Conservation (phyloP, 2,888 invertebrate genomes). For the Drosophila anceps region DNA sequence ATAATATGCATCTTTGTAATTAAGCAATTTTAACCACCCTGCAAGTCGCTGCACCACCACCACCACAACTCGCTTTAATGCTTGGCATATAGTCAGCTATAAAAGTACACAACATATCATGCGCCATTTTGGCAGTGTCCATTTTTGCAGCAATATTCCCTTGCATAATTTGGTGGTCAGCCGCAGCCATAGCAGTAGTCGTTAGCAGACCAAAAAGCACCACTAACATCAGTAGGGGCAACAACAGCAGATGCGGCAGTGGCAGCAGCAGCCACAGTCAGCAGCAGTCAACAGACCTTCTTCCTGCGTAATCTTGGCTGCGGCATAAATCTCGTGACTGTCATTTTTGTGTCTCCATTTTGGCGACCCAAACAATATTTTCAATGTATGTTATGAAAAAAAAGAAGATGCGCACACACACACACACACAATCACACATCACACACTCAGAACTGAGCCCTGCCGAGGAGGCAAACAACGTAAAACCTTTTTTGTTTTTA, state of each 20-base stretch:
- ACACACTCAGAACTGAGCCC: constrained; percentile 18
- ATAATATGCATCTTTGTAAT: constrained; percentile 58
- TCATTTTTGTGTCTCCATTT: constrained; percentile 84
- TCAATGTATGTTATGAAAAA: constrained; percentile 78
- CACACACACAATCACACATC: constrained; percentile 41
- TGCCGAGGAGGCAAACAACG: constrained; percentile 23
- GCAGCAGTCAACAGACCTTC: constrained; percentile 20
- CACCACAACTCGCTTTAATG: neutral
- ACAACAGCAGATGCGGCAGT: constrained; percentile 9
- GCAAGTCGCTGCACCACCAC: neutral
- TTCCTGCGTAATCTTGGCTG: constrained; percentile 79
- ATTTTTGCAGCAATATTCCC: constrained; percentile 59
- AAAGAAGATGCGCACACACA: constrained; percentile 58
- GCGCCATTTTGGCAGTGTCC: constrained; percentile 74
- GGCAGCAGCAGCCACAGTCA: constrained; percentile 7
- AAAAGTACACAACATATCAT: constrained; percentile 80
- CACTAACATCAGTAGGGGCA: constrained; percentile 5
- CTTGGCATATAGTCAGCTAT: constrained; percentile 42
- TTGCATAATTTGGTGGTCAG: constrained; percentile 73
- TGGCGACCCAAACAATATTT: constrained; percentile 83
- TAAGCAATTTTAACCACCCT: constrained; percentile 65
- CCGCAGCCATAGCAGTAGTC: constrained; percentile 48
- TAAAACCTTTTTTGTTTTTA: constrained; percentile 54
- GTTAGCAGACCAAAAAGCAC: constrained; percentile 50
- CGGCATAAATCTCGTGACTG: constrained; percentile 82